These are phyloP conservation scores for Champsocephalus esox DNA, from an alignment of 2,797 vertebrate genomes.

Conservation along the genomic window DNA sequence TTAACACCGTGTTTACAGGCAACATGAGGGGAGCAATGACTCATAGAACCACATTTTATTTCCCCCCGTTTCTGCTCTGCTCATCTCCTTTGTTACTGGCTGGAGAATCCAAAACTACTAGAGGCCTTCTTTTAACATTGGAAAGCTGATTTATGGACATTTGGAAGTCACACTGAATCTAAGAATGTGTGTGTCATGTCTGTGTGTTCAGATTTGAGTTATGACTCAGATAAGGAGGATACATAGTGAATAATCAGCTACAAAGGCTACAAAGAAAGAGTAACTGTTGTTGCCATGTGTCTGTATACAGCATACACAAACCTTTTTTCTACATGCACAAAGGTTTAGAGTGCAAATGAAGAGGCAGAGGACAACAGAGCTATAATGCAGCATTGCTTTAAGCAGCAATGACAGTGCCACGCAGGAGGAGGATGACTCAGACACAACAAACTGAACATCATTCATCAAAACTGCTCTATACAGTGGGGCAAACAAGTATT, in stretches of 20 bases:
- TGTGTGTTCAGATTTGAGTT: background rate
- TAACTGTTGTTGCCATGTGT: background rate
- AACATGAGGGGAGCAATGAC: conserved; percentile 38
- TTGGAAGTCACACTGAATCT: background rate
- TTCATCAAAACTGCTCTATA: conserved; percentile 25
- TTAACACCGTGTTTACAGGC: conserved; percentile 49
- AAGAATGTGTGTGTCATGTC: background rate
- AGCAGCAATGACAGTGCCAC: background rate
- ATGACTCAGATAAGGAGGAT: background rate
- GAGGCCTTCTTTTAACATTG: background rate
- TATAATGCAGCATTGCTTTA: background rate
- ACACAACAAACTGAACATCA: conserved; percentile 16
- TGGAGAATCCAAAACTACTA: conserved; percentile 1
- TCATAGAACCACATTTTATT: conserved; percentile 24
- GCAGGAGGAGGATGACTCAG: conserved; percentile 23
- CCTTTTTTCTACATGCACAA: background rate
- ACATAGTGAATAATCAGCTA: background rate
- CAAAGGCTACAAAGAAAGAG: background rate
- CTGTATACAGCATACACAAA: background rate
- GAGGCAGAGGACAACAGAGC: background rate
- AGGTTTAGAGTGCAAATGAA: background rate
- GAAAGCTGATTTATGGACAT: background rate
- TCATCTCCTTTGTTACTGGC: background rate
- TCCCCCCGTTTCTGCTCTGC: background rate
- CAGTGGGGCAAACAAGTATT: no score